Evolutionary conservation across 2,888 invertebrate species (phyloP), one percentile per base, ranked within the genome.

Genomic region (Drosophila gaucha): DNA sequence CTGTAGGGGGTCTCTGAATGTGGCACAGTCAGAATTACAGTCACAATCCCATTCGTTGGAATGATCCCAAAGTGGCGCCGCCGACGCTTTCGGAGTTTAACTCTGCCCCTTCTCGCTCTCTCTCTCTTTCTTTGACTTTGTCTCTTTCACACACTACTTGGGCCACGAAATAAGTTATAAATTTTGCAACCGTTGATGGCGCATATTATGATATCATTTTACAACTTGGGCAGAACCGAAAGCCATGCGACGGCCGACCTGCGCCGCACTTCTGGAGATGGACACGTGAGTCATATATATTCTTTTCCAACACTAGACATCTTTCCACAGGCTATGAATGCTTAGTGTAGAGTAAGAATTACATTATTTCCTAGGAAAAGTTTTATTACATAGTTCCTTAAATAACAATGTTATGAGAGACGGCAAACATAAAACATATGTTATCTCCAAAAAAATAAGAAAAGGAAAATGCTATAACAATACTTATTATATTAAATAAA

Each of bases 161-260:
- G 14, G 57, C 64, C 59, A 59, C 69, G 89, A 88, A 90, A 90
- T 90, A 90, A 90, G 90, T 90, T 90, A 90, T 90, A 90, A 90
- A 90, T 90, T 90, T 88, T 90, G 90, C 78, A 86, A 83, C 90
- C 89, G 91, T 90, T 90, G 90, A 90, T 89, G 91, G 90, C 78
- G 89, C 88, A 87, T 89, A 89, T 90, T 90, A 90, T 90, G 91
- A 90, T 90, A 90, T 90, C 90, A 90, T 90, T 89, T 90, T 90
- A 90, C 90, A 90, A 78, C 89, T 79, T 78, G 83, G 73, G 82
- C 77, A 78, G 74, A 70, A 66, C 66, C 64, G 65, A 76, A 71
- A 79, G 62, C 59, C 72, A 65, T 51, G 58, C 56, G 43, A 58
- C 57, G 55, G 41, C 52, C 73, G 69, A 79, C 77, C 77, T 79